These are phyloP conservation scores for Apamea sordens DNA, from an alignment of 2,888 invertebrate species.

Conservation along the genomic window DNA sequence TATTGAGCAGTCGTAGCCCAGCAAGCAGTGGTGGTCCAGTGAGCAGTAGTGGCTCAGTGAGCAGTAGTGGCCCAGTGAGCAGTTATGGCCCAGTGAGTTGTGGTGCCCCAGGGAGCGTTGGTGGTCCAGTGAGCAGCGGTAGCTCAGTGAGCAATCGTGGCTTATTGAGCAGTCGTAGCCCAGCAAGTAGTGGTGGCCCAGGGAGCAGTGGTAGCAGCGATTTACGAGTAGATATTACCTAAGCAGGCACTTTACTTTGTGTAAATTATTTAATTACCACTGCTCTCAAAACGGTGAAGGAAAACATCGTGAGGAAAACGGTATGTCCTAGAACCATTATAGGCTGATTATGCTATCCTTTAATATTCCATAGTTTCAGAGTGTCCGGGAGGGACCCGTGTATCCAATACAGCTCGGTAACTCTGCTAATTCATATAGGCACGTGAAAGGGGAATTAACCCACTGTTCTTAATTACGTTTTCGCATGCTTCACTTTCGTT, in stretches of 20 bases:
- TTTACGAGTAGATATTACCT: too few species aligned
- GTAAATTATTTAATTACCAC: neutral
- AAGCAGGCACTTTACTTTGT: too few species aligned
- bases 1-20: too few species aligned
- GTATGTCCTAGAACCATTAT: neutral
- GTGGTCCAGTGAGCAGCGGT: too few species aligned
- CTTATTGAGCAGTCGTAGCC: too few species aligned
- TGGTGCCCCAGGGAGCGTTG: too few species aligned
- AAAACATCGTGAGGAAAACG: neutral
- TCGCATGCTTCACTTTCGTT: conserved; percentile 88
- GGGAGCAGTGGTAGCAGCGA: neutral
- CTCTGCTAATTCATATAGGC: conserved; percentile 85
- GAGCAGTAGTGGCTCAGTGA: too few species aligned
- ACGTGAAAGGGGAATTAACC: conserved; percentile 89
- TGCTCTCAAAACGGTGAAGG: neutral
- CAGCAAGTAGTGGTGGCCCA: too few species aligned
- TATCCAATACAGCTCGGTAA: conserved; percentile 78
- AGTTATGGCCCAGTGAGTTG: too few species aligned
- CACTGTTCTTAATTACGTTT: conserved; percentile 88
- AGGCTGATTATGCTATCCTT: neutral
- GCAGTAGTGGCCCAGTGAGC: too few species aligned
- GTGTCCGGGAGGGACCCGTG: conserved; percentile 72
- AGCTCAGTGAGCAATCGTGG: too few species aligned
- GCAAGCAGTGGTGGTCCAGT: too few species aligned
- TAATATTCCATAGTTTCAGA: conserved; percentile 67